These are phyloP conservation scores for Oostethus manadensis DNA, from an alignment of 2,113 vertebrate species.

Conservation along the genomic window DNA sequence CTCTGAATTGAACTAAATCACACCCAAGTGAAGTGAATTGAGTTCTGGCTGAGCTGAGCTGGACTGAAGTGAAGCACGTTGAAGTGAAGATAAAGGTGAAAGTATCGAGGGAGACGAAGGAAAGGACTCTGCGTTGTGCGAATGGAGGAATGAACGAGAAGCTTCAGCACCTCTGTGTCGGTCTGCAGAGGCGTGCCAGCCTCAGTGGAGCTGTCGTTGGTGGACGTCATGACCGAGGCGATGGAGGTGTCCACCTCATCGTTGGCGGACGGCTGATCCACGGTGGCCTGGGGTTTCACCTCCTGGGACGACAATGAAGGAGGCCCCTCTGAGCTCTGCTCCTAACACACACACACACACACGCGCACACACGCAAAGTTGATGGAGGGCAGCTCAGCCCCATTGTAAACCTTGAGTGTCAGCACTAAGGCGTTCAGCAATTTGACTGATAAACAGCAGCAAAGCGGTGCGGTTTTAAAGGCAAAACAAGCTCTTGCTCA, in stretches of 20 bases:
- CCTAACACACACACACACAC: constrained; percentile 61
- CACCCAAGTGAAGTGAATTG: too few relatives aligned
- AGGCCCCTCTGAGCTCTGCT: constrained; percentile 86
- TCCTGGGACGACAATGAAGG: constrained; percentile 81
- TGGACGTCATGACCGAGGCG: constrained; percentile 83
- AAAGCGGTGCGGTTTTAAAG: constrained; percentile 4
- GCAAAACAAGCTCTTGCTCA: constrained; percentile 1
- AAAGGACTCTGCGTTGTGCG: too few relatives aligned
- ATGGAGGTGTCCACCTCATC: constrained; percentile 90
- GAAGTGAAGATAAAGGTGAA: too few relatives aligned
- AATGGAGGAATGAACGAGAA: not conserved
- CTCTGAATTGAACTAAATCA: too few relatives aligned
- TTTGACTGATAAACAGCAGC: not conserved
- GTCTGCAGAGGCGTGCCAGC: constrained; percentile 78
- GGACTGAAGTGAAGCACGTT: too few relatives aligned
- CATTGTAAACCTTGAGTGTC: not conserved
- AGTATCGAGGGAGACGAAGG: too few relatives aligned
- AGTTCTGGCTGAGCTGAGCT: too few relatives aligned
- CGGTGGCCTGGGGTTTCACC: constrained; percentile 72
- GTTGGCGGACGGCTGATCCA: constrained; percentile 78
- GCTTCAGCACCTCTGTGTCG: constrained; percentile 54
- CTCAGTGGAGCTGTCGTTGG: constrained; percentile 86
- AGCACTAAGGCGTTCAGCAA: constrained; percentile 9
- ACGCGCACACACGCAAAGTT: not conserved
- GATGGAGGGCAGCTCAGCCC: not conserved